Percentiles rank a stretch among this genome's conserved stretches.
Conservation (phyloP, 2,113 vertebrate genomes). For the Tenrec ecaudatus region DNA sequence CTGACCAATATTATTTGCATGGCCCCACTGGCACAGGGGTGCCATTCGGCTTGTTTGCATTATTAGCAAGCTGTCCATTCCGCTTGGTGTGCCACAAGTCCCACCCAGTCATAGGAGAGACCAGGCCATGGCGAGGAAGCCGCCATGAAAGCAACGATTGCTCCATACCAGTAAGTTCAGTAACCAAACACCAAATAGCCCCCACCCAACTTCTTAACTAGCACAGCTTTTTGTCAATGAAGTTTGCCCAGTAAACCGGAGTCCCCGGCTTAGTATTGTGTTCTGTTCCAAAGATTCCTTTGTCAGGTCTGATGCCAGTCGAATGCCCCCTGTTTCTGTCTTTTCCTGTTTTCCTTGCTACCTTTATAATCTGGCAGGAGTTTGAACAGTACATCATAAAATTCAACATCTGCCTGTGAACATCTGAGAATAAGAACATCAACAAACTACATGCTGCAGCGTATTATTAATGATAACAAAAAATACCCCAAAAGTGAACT, state of each 20-base stretch:
- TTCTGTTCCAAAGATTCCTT: not conserved
- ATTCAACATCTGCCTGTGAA: not conserved
- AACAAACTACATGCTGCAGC: not conserved
- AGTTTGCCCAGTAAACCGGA: not conserved
- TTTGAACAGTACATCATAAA: not conserved
- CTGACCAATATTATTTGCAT: too few species aligned
- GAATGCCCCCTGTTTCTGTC: not conserved
- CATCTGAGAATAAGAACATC: not conserved
- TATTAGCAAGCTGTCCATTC: not conserved
- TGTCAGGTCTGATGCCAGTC: not conserved
- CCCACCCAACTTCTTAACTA: constrained; percentile 32
- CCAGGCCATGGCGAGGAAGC: not conserved
- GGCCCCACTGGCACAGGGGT: not conserved
- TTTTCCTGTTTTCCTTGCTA: not conserved
- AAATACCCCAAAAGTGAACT: not conserved
- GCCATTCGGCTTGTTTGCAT: not conserved
- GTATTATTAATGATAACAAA: not conserved
- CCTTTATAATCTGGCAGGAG: not conserved
- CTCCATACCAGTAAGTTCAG: not conserved
- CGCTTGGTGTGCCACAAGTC: not conserved
- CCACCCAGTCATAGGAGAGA: not conserved
- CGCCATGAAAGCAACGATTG: not conserved
- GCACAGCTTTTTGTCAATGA: constrained; percentile 23
- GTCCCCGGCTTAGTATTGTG: not conserved
- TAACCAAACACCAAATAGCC: not conserved